Evolutionary conservation across 2,797 vertebrate species (phyloP).

Genomic region (Phrynocephalus guinanensis): DNA sequence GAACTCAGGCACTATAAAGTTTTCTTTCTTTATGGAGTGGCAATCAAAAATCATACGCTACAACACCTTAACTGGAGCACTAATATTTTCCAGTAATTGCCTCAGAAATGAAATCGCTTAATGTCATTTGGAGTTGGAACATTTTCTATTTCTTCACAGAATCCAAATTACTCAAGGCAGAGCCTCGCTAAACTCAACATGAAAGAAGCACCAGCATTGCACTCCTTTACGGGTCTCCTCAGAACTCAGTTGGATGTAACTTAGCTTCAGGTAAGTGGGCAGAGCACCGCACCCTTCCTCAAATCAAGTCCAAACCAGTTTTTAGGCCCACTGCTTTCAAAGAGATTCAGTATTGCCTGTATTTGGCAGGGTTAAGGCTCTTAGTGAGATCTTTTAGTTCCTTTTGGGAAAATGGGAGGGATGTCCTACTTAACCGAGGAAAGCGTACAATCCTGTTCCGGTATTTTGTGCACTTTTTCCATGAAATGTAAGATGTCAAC

Average conservation of each 20-base stretch:
- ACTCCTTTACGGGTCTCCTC: neutral
- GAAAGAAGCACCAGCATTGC: neutral
- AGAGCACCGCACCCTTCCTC: neutral
- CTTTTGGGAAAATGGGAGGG: neutral
- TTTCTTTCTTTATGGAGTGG: slow-evolving; percentile 1
- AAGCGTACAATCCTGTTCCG: neutral
- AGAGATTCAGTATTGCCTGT: neutral
- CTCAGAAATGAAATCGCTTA: neutral
- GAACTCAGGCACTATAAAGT: slow-evolving; percentile 21
- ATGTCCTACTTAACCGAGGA: neutral
- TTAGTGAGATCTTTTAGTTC: neutral
- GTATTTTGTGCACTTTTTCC: neutral
- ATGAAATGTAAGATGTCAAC: neutral
- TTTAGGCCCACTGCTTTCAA: neutral
- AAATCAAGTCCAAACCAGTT: neutral
- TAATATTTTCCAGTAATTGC: neutral
- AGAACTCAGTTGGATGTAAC: neutral
- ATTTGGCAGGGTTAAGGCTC: neutral
- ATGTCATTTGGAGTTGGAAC: neutral
- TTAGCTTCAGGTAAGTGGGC: neutral
- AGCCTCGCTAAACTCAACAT: neutral
- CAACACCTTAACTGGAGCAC: slow-evolving; percentile 25
- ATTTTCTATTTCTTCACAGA: neutral
- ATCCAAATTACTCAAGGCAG: neutral
- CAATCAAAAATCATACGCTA: neutral